phyloP scores from a whole-genome alignment of 2,888 invertebrate genomes.

The Pyrgus malvae region DNA sequence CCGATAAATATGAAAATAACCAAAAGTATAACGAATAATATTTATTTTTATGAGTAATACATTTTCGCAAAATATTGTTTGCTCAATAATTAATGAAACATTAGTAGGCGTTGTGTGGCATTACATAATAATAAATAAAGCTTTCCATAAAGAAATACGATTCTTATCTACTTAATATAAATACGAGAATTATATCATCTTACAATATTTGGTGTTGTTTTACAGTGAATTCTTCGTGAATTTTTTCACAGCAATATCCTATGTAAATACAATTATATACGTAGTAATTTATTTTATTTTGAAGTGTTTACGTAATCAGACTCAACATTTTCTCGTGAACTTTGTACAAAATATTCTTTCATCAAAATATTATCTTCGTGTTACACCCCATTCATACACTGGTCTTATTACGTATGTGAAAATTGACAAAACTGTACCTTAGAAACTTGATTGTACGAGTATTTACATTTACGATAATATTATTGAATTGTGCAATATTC shows the following conservation, averaged over 20 bases:
- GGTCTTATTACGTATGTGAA: constrained; percentile 67
- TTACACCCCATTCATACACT: constrained; percentile 39
- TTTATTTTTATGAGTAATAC: constrained; percentile 3
- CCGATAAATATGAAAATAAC: background rate
- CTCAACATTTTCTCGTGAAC: constrained; percentile 66
- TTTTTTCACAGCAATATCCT: constrained; percentile 57
- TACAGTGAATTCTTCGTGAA: constrained; percentile 65
- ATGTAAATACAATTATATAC: constrained; percentile 42
- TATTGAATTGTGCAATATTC: constrained; percentile 31
- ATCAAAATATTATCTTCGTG: constrained; percentile 51
- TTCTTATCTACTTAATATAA: constrained; percentile 29
- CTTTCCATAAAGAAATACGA: constrained; percentile 16
- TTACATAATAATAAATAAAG: constrained; percentile 30
- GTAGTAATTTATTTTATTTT: constrained; percentile 47
- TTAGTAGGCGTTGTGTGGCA: constrained; percentile 8
- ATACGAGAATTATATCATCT: constrained; percentile 48
- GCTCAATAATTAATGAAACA: constrained; percentile 3
- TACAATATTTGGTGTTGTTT: constrained; percentile 76
- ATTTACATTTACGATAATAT: constrained; percentile 32
- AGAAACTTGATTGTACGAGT: constrained; percentile 12
- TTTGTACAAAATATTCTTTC: constrained; percentile 71
- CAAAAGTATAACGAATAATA: background rate
- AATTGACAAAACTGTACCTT: constrained; percentile 63
- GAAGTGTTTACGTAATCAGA: constrained; percentile 66
- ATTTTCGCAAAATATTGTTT: constrained; percentile 14